phyloP scores from a whole-genome alignment of 1,140 invertebrate genomes.

The Battus philenor region DNA sequence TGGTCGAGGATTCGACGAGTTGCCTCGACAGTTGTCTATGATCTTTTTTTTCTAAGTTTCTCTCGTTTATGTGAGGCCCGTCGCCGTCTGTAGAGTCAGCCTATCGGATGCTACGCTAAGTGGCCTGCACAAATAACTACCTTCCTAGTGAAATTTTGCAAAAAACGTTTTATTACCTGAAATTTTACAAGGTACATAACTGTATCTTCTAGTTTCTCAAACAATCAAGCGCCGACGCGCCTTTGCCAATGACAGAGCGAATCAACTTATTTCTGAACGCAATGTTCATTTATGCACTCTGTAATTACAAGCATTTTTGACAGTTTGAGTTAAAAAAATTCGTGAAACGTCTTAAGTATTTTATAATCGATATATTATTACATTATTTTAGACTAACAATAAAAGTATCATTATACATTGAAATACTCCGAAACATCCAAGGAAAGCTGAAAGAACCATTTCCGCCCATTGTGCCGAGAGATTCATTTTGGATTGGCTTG shows the following conservation, averaged over 20 bases:
- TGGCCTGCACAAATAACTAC: no score
- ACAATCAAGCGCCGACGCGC: no score
- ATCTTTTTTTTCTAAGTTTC: neutral
- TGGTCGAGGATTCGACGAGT: no score
- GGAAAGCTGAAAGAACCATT: conserved; percentile 28
- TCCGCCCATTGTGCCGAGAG: conserved; percentile 22
- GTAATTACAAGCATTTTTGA: neutral
- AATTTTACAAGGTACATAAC: no score
- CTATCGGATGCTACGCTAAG: no score
- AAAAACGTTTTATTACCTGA: no score
- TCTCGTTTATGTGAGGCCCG: neutral
- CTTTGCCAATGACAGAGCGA: no score
- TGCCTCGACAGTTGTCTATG: no score
- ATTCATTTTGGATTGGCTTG: conserved; percentile 49
- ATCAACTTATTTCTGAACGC: no score
- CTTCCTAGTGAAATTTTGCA: no score
- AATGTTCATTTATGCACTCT: no score
- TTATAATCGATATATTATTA: neutral
- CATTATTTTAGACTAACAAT: neutral
- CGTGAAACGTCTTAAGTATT: neutral
- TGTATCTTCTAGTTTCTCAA: no score
- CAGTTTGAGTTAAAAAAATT: neutral
- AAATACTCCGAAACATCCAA: neutral
- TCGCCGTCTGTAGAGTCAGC: neutral
- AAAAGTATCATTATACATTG: neutral